phyloP scores from a whole-genome alignment of 2,888 invertebrate species.

The Tanypteryx hageni region DNA sequence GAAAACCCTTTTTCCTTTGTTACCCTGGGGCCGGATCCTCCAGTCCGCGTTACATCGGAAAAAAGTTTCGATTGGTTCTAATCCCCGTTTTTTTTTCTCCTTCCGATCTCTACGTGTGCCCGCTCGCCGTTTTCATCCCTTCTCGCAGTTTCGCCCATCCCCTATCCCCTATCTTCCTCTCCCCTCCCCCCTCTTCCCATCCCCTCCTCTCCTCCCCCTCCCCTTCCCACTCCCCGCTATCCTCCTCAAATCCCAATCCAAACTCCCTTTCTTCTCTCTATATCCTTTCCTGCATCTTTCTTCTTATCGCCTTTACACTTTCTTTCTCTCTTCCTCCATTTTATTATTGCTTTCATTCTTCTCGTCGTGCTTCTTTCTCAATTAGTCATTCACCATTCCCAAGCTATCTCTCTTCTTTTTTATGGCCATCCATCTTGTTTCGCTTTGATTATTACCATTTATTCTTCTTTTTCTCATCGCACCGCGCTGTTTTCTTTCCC shows the following conservation, averaged over 20 bases:
- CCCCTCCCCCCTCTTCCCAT: not conserved
- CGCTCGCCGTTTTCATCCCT: not conserved
- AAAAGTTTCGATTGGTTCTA: constrained; percentile 61
- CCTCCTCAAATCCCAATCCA: not conserved
- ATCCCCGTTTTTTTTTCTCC: constrained; percentile 54
- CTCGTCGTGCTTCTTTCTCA: not conserved
- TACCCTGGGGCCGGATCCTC: not conserved
- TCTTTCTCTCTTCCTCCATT: not conserved
- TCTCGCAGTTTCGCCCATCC: not conserved
- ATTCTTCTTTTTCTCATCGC: not conserved
- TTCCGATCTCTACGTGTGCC: constrained; percentile 11
- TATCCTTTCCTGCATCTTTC: constrained; percentile 1
- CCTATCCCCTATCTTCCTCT: not conserved
- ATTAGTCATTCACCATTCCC: not conserved
- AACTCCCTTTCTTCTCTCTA: not conserved
- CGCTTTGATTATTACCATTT: too few relatives aligned
- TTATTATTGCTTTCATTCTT: not conserved
- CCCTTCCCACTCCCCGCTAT: too few relatives aligned
- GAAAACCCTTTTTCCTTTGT: not conserved
- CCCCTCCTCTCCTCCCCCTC: not conserved
- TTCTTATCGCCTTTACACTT: constrained; percentile 18
- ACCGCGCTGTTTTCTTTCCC: not conserved
- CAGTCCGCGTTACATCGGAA: constrained; percentile 45
- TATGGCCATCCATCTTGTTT: not conserved
- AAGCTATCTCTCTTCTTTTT: not conserved